phyloP scores from a whole-genome alignment of 2,888 invertebrate genomes.

The Stomorhina lunata region DNA sequence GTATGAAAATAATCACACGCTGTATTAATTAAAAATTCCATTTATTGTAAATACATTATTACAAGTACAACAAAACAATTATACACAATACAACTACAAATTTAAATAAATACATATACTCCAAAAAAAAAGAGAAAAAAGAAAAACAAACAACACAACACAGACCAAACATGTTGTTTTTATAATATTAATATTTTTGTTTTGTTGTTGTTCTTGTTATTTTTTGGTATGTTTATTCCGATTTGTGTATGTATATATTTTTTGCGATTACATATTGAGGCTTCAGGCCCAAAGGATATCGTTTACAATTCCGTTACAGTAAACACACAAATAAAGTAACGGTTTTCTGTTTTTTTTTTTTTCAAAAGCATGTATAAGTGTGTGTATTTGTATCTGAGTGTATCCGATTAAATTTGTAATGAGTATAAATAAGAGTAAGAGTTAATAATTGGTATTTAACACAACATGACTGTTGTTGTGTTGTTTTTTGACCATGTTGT shows the following conservation, averaged over 20 bases:
- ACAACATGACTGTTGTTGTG: slow-evolving; percentile 42
- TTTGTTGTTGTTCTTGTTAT: slow-evolving; percentile 5
- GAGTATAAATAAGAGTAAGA: slow-evolving; percentile 36
- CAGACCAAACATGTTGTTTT: slow-evolving; percentile 19
- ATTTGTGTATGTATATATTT: neutral
- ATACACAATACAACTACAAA: slow-evolving; percentile 26
- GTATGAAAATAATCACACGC: slow-evolving; percentile 57
- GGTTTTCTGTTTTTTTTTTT: no score
- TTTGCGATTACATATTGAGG: neutral
- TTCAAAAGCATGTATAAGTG: neutral
- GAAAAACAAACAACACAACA: neutral
- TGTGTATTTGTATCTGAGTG: neutral
- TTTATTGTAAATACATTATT: slow-evolving; percentile 56
- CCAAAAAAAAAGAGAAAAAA: neutral
- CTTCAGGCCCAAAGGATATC: slow-evolving; percentile 1
- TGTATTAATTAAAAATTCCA: slow-evolving; percentile 63
- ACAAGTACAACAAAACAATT: slow-evolving; percentile 17
- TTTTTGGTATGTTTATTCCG: slow-evolving; percentile 10
- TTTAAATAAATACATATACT: slow-evolving; percentile 14
- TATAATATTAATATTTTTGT: slow-evolving; percentile 1
- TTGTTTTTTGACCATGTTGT: neutral
- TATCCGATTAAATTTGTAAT: slow-evolving; percentile 55
- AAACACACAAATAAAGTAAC: neutral
- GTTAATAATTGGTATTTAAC: slow-evolving; percentile 65
- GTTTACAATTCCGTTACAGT: slow-evolving; percentile 43